Conservation (phyloP, 2,113 vertebrate genomes). For the Pluvianellus socialis region DNA sequence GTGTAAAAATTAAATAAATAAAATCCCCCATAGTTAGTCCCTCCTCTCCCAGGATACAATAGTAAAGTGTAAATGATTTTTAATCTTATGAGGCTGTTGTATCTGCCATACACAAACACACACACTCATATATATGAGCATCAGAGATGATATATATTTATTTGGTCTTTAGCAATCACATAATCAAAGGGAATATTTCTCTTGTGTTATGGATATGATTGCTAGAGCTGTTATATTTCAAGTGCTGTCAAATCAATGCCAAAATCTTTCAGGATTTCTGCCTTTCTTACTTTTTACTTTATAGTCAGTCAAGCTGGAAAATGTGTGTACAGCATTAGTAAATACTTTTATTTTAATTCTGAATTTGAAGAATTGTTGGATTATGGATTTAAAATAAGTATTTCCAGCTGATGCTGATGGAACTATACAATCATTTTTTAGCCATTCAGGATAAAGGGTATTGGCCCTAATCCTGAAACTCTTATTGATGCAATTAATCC, state of each 20-base stretch:
- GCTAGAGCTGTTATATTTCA: background rate
- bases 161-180: background rate
- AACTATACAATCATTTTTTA: background rate
- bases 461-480: background rate
- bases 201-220: background rate
- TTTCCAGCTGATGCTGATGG: background rate
- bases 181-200: background rate
- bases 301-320: background rate
- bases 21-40: background rate
- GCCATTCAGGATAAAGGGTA: background rate
- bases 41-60: background rate
- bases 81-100: background rate
- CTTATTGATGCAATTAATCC: constrained; percentile 8
- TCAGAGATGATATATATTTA: background rate
- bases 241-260: background rate
- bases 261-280: background rate
- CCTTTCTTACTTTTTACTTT: background rate
- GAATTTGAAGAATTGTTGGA: background rate
- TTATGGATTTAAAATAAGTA: constrained; percentile 3
- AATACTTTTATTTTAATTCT: background rate
- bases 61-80: background rate
- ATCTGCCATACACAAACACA: background rate
- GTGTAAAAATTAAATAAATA: background rate
- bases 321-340: background rate
- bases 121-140: accelerated